Evolutionary conservation across 2,888 invertebrate genomes (phyloP).

Genomic region (Vesta saturnalis): DNA sequence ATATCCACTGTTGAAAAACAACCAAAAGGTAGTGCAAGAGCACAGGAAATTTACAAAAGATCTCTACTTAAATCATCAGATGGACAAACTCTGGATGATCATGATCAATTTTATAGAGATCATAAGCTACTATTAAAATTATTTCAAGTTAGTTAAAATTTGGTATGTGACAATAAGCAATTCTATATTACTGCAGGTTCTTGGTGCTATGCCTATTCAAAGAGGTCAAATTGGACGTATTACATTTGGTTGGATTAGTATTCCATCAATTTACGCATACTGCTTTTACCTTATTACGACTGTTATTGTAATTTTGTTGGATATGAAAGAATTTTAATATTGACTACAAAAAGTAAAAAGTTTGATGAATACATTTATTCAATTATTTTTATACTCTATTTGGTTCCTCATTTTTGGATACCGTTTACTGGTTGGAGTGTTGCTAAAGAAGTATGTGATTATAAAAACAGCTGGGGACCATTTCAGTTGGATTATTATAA

Average conservation of each 20-base stretch:
- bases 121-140: slow-evolving; percentile 71
- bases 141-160: slow-evolving; percentile 60
- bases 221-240: slow-evolving; percentile 62
- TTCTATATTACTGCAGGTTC: slow-evolving; percentile 59
- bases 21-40: slow-evolving; percentile 53
- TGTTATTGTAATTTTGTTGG: slow-evolving; percentile 69
- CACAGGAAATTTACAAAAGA: slow-evolving; percentile 58
- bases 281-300: slow-evolving; percentile 71
- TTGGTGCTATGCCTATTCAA: slow-evolving; percentile 73
- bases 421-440: slow-evolving; percentile 78
- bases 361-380: slow-evolving; percentile 79
- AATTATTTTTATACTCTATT: slow-evolving; percentile 72
- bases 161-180: not conserved
- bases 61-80: slow-evolving; percentile 67
- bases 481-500: slow-evolving; percentile 68
- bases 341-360: slow-evolving; percentile 68
- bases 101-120: slow-evolving; percentile 75
- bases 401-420: slow-evolving; percentile 76
- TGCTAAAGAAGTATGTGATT: slow-evolving; percentile 73
- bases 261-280: slow-evolving; percentile 72
- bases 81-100: slow-evolving; percentile 69
- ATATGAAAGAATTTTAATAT: slow-evolving; percentile 69
- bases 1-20: slow-evolving; percentile 22
- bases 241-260: slow-evolving; percentile 72
- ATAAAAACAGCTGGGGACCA: slow-evolving; percentile 75